phyloP scores from a whole-genome alignment of 2,888 invertebrate genomes.

The Eristalinus sepulchralis region DNA sequence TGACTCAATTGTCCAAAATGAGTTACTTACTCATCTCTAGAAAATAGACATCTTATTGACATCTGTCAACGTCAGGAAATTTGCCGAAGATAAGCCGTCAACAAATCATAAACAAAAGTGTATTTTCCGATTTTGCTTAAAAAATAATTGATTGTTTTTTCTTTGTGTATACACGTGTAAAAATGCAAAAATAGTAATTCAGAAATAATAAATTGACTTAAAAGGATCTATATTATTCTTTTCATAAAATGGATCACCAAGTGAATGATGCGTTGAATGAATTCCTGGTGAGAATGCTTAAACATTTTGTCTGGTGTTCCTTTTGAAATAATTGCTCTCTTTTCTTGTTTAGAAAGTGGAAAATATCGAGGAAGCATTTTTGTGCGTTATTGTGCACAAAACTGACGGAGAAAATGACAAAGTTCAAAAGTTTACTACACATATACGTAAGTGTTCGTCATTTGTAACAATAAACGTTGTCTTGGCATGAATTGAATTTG shows the following conservation, averaged over 20 bases:
- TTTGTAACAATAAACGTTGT: neutral
- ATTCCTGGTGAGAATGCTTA: constrained; percentile 74
- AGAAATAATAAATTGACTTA: neutral
- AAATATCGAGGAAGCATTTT: constrained; percentile 93
- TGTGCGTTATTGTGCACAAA: constrained; percentile 91
- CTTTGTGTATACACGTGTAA: neutral
- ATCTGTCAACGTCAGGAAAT: neutral
- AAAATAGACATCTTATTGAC: neutral
- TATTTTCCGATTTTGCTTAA: neutral
- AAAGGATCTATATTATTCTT: neutral
- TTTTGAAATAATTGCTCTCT: constrained; percentile 2
- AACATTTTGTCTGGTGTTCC: neutral
- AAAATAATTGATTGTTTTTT: neutral
- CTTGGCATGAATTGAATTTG: too few species aligned
- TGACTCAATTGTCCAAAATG: too few species aligned
- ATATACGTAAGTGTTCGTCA: constrained; percentile 81
- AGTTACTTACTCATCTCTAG: too few species aligned
- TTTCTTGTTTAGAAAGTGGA: constrained; percentile 85
- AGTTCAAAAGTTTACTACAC: constrained; percentile 85
- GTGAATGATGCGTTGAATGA: constrained; percentile 76
- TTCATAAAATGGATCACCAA: constrained; percentile 76
- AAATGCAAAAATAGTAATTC: neutral
- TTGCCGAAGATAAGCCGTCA: constrained; percentile 22
- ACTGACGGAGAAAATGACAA: constrained; percentile 87
- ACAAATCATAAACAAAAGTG: constrained; percentile 52